phyloP scores from a whole-genome alignment of 2,888 invertebrate genomes.

The Caenorhabditis sinica region DNA sequence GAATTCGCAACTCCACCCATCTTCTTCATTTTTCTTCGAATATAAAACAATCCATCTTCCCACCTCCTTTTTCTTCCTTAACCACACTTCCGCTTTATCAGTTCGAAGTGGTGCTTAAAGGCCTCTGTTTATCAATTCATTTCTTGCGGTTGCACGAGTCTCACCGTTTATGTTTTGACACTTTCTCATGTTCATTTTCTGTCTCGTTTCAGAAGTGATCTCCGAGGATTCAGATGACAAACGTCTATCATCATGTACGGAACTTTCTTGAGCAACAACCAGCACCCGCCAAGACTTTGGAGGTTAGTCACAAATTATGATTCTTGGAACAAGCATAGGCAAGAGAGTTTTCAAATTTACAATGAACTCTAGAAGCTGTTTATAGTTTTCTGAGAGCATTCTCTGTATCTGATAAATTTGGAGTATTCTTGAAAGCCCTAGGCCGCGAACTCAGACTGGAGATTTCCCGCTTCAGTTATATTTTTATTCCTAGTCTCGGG shows the following conservation, averaged over 20 bases:
- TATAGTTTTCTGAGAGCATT: no score
- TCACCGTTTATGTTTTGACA: slow-evolving; percentile 40
- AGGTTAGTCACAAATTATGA: slow-evolving; percentile 18
- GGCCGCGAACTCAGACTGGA: no score
- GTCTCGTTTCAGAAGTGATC: slow-evolving; percentile 3
- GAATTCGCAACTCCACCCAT: slow-evolving; percentile 37
- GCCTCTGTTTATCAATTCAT: slow-evolving; percentile 47
- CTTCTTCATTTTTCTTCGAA: slow-evolving; percentile 5
- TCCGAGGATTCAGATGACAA: slow-evolving; percentile 38
- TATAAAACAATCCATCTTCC: slow-evolving; percentile 22
- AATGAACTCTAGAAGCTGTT: no score
- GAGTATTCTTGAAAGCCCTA: no score
- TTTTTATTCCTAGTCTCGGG: no score
- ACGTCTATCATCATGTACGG: slow-evolving; percentile 61
- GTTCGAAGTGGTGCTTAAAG: slow-evolving; percentile 10
- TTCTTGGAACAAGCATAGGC: neutral
- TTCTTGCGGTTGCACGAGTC: slow-evolving; percentile 49
- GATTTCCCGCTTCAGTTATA: no score
- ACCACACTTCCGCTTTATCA: slow-evolving; percentile 63
- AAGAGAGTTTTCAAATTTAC: no score
- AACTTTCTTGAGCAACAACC: slow-evolving; percentile 62
- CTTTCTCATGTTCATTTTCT: slow-evolving; percentile 1
- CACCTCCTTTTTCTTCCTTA: slow-evolving; percentile 1
- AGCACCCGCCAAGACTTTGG: slow-evolving; percentile 42
- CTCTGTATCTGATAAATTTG: no score